phyloP scores from a whole-genome alignment of 2,113 vertebrate species.

The Orthonyx spaldingii region DNA sequence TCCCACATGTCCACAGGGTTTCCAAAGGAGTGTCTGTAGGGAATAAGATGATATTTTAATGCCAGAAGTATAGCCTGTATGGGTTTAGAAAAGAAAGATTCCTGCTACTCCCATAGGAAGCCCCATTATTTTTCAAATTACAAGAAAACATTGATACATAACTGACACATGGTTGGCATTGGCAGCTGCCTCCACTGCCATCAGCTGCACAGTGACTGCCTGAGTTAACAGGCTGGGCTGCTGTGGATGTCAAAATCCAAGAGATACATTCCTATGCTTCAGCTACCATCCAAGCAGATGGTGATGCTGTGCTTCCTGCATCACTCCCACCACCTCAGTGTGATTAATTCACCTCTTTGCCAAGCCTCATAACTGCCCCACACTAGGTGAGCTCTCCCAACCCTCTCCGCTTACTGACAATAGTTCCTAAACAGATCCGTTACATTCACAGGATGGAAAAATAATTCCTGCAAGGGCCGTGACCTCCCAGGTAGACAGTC shows the following conservation, averaged over 20 bases:
- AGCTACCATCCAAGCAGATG: neutral
- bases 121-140: neutral
- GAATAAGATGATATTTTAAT: neutral
- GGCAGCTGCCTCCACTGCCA: neutral
- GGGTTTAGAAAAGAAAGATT: neutral
- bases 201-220: neutral
- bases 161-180: neutral
- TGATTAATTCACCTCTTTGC: neutral
- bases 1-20: neutral
- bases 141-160: neutral
- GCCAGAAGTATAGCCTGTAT: neutral
- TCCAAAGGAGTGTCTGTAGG: neutral
- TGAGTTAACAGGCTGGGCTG: neutral
- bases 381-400: neutral
- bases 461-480: neutral
- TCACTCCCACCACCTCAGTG: fast-evolving
- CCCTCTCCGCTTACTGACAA: neutral
- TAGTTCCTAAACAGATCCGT: neutral
- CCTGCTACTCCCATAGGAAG: neutral
- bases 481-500: neutral
- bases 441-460: neutral
- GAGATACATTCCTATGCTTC: neutral
- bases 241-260: neutral
- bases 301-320: neutral
- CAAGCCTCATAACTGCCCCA: neutral